Evolutionary conservation across 2,797 vertebrate genomes (phyloP).

Genomic region (Austrolebias charrua): DNA sequence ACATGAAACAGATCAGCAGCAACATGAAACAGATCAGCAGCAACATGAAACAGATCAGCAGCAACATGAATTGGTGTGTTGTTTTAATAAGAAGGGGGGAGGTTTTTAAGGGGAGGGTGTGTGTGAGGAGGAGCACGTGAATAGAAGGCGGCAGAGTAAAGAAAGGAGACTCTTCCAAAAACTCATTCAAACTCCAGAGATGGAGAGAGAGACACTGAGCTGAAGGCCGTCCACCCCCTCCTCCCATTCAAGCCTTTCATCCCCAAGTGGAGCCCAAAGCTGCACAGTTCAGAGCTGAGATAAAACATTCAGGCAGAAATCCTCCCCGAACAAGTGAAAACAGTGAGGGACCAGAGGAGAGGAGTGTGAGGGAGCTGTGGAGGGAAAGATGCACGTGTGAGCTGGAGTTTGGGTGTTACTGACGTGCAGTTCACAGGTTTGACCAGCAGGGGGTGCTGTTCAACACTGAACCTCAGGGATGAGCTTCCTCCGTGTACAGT

Average conservation of each 20-base stretch:
- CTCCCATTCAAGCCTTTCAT: neutral
- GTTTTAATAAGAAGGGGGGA: constrained; percentile 96
- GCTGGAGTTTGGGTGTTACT: constrained; percentile 19
- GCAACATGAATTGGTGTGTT: constrained; percentile 88
- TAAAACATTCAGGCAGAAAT: neutral
- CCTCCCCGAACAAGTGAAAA: neutral
- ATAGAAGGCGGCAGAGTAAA: constrained; percentile 26
- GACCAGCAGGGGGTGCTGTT: constrained; percentile 78
- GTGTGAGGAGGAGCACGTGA: constrained; percentile 66
- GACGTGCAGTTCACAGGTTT: constrained; percentile 33
- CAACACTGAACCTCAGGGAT: constrained; percentile 37
- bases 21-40: too few relatives aligned
- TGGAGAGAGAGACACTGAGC: constrained; percentile 2
- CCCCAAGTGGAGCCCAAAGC: constrained; percentile 2
- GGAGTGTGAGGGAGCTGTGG: neutral
- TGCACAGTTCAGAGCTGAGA: neutral
- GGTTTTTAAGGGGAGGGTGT: constrained; percentile 71
- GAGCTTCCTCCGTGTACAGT: constrained; percentile 12
- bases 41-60: too few relatives aligned
- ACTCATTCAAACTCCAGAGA: constrained; percentile 57
- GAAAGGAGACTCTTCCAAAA: constrained; percentile 43
- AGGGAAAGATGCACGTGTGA: constrained; percentile 17
- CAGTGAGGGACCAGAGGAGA: neutral
- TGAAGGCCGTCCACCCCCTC: constrained; percentile 14
- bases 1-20: too few relatives aligned